A percentile compares a stretch with the other conserved stretches of the same genome.
These are phyloP conservation scores for Aplysina aerophoba DNA, from an alignment of 37 sponge, comb jelly and placozoan species.

Conservation along the genomic window DNA sequence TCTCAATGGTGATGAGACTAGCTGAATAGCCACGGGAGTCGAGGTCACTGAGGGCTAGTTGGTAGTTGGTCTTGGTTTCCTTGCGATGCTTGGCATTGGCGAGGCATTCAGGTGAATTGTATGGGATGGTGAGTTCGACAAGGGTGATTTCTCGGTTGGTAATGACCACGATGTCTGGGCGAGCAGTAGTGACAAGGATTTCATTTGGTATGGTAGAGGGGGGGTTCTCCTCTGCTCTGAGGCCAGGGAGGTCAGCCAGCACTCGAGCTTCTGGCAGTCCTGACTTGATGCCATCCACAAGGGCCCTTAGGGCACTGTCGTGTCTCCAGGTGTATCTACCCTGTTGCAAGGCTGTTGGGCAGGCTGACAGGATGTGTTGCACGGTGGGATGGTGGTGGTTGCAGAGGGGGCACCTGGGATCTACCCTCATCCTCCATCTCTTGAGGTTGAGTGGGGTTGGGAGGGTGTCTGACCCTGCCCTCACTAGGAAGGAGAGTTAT, in stretches of 20 bases:
- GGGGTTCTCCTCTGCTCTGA: not conserved
- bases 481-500: not conserved
- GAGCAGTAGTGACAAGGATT: not conserved
- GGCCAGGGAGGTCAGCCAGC: not conserved
- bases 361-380: slow-evolving; percentile 31
- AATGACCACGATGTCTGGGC: not conserved
- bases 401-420: not conserved
- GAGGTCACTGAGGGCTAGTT: not conserved
- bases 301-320: slow-evolving; percentile 15
- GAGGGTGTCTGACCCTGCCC: not conserved
- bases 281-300: slow-evolving; percentile 4
- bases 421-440: slow-evolving; percentile 25
- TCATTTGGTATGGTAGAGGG: not conserved
- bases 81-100: not conserved
- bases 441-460: slow-evolving; percentile 32
- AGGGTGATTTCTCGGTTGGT: not conserved
- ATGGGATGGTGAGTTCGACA: not conserved
- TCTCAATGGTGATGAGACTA: not conserved
- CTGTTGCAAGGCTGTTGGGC: slow-evolving; percentile 16
- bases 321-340: slow-evolving; percentile 44
- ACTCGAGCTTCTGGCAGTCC: not conserved
- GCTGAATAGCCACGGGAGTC: not conserved
- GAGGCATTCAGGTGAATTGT: not conserved
- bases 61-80: not conserved
- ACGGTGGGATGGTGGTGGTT: not conserved